A percentile compares a stretch with the other conserved stretches of the same genome.
Conservation (phyloP, 2,888 invertebrate species). For the Cheilosia impressa region DNA sequence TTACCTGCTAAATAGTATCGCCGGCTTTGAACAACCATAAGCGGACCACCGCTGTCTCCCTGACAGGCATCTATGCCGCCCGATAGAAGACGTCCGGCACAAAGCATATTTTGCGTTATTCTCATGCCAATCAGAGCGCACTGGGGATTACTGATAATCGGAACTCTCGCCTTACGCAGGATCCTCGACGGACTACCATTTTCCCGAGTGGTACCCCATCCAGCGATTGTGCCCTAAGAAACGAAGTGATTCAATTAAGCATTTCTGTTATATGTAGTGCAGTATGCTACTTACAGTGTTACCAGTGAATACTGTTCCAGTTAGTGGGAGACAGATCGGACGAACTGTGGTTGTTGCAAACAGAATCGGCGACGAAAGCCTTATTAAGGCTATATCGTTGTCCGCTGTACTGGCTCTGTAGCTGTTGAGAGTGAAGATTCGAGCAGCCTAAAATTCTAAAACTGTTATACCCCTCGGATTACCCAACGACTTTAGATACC, state of each 20-base stretch:
- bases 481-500: neutral
- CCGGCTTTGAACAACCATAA: constrained; percentile 57
- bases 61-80: constrained; percentile 50
- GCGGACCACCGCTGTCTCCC: constrained; percentile 71
- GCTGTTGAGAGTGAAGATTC: constrained; percentile 21
- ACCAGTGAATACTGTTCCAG: constrained; percentile 34
- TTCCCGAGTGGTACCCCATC: constrained; percentile 43
- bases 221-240: constrained; percentile 54
- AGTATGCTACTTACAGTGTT: constrained; percentile 27
- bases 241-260: neutral
- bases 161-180: constrained; percentile 50
- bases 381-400: constrained; percentile 90
- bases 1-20: constrained; percentile 62
- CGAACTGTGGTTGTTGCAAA: constrained; percentile 84
- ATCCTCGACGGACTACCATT: constrained; percentile 22
- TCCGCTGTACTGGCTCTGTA: constrained; percentile 85
- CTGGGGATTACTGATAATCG: constrained; percentile 58
- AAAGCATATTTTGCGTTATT: constrained; percentile 59
- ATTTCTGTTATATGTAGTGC: neutral
- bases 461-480: neutral
- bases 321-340: constrained; percentile 55
- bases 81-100: constrained; percentile 34
- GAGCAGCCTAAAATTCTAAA: constrained; percentile 12
- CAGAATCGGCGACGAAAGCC: constrained; percentile 87
- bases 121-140: constrained; percentile 49